These are phyloP conservation scores for Tylochromis polylepis DNA, from an alignment of 2,113 vertebrate species.

Conservation along the genomic window DNA sequence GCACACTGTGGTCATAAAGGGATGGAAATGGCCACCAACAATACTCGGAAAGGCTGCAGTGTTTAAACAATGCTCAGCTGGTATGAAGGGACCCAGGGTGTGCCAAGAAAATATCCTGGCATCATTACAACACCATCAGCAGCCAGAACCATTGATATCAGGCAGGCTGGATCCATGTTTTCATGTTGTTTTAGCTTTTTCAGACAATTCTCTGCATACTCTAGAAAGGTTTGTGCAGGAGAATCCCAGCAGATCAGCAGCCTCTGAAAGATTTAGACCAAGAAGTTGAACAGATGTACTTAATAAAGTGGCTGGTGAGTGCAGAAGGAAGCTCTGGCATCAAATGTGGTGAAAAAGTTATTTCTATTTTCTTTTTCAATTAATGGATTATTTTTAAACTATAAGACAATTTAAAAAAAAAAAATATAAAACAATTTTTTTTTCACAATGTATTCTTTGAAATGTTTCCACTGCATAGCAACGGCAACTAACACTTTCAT, in stretches of 20 bases:
- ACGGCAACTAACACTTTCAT: too few species aligned
- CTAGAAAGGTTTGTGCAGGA: neutral
- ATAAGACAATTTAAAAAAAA: neutral
- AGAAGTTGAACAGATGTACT: neutral
- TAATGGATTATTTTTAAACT: neutral
- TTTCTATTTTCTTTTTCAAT: neutral
- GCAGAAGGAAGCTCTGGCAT: neutral
- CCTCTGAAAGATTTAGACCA: neutral
- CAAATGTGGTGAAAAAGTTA: neutral
- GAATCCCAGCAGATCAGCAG: neutral
- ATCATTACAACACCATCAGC: neutral
- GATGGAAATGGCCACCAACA: neutral
- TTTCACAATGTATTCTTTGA: neutral
- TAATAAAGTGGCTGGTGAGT: neutral
- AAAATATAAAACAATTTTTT: too few species aligned
- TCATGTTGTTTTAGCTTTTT: neutral
- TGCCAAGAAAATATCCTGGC: neutral
- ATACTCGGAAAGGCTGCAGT: neutral
- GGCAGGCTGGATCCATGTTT: neutral
- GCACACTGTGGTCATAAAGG: neutral
- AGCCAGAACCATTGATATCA: neutral
- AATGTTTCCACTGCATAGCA: neutral
- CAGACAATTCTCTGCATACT: neutral
- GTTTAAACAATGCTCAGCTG: neutral
- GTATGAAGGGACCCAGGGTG: neutral